A percentile compares a stretch with the other conserved stretches of the same genome.
Conservation (phyloP, 1,140 invertebrate species). For the Drosophila ambigua region DNA sequence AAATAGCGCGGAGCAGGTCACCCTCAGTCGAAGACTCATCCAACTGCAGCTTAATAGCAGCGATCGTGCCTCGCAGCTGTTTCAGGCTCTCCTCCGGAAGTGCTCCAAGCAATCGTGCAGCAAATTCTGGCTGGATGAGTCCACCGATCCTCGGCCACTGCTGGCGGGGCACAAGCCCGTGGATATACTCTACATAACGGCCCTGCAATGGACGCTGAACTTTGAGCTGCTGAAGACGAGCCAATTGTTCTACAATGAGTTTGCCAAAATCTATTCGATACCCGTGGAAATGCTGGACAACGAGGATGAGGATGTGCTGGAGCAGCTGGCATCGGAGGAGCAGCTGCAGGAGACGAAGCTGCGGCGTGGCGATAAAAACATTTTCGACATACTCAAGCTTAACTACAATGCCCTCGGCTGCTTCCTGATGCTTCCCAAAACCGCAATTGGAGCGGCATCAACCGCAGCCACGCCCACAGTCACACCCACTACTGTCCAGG, state of each 20-base stretch:
- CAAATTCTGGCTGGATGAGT: conserved; percentile 71
- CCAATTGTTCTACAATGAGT: conserved; percentile 77
- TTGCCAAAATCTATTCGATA: conserved; percentile 79
- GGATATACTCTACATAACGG: conserved; percentile 73
- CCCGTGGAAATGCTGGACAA: conserved; percentile 64
- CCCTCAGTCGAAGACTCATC: conserved; percentile 66
- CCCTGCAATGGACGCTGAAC: conserved; percentile 78
- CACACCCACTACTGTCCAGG: conserved; percentile 25
- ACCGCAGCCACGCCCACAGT: conserved; percentile 24
- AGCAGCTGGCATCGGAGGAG: conserved; percentile 2
- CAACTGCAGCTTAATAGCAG: conserved; percentile 76
- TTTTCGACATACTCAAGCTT: conserved; percentile 74
- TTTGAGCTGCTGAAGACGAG: conserved; percentile 76
- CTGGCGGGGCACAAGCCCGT: conserved; percentile 60
- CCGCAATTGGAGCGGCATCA: conserved; percentile 48
- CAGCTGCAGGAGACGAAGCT: conserved; percentile 41
- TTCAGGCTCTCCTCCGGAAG: conserved; percentile 58
- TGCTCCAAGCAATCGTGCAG: conserved; percentile 36
- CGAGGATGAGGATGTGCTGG: conserved; percentile 39
- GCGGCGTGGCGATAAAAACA: conserved; percentile 73
- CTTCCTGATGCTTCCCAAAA: conserved; percentile 75
- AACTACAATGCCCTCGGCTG: conserved; percentile 77
- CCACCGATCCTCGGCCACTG: not conserved
- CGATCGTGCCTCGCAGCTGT: conserved; percentile 61
- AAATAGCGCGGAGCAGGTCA: conserved; percentile 66